A percentile compares a stretch with the other conserved stretches of the same genome.
Evolutionary conservation across 2,888 invertebrate species (phyloP).

Genomic region (Diogma glabrata): DNA sequence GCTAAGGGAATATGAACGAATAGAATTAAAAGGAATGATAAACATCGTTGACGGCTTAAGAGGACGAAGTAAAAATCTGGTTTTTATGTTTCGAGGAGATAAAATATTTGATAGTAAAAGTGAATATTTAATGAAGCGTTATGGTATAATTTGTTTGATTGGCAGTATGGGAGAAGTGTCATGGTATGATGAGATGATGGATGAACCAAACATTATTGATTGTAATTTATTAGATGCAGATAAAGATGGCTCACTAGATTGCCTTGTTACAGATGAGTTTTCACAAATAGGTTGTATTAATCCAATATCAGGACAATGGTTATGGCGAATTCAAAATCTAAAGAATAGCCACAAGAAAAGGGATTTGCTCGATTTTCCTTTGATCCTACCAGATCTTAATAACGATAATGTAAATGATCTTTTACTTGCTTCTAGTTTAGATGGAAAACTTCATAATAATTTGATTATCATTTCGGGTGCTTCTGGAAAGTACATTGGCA

Average conservation of each 20-base stretch:
- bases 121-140: constrained; percentile 24
- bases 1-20: constrained; percentile 54
- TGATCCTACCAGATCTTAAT: constrained; percentile 60
- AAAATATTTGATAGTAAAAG: constrained; percentile 40
- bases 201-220: constrained; percentile 59
- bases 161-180: constrained; percentile 58
- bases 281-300: constrained; percentile 51
- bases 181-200: constrained; percentile 59
- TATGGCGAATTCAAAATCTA: constrained; percentile 37
- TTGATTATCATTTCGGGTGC: constrained; percentile 59
- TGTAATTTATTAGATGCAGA: constrained; percentile 64
- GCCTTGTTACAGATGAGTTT: constrained; percentile 59
- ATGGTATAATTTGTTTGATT: constrained; percentile 58
- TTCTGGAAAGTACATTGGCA: constrained; percentile 53
- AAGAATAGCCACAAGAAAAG: constrained; percentile 42
- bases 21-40: constrained; percentile 57
- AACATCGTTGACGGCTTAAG: constrained; percentile 54
- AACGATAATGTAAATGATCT: constrained; percentile 59
- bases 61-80: constrained; percentile 54
- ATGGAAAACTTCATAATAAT: constrained; percentile 44
- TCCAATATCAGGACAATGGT: constrained; percentile 46
- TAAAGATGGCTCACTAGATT: constrained; percentile 58
- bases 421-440: constrained; percentile 45
- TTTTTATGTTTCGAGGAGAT: constrained; percentile 61
- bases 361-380: constrained; percentile 53